Percentiles rank a stretch among this genome's conserved stretches.
These are phyloP conservation scores for Aelia acuminata DNA, from an alignment of 2,888 invertebrate species.

Conservation along the genomic window DNA sequence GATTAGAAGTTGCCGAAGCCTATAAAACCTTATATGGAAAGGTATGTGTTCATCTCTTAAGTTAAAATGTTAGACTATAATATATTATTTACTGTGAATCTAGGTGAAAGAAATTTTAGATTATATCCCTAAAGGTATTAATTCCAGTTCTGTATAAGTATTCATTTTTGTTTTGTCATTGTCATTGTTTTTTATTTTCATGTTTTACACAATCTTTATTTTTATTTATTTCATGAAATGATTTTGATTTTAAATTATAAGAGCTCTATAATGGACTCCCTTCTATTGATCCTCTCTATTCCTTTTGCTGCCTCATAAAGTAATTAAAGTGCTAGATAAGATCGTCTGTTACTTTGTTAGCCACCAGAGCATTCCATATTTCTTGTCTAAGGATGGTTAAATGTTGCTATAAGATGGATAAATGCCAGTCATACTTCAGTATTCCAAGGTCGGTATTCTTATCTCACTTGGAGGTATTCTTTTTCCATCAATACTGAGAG, in stretches of 20 bases:
- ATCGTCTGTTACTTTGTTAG: too few relatives aligned
- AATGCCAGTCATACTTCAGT: too few relatives aligned
- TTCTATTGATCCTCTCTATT: not conserved
- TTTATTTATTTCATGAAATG: not conserved
- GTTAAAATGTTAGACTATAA: not conserved
- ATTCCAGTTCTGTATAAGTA: not conserved
- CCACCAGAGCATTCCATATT: too few relatives aligned
- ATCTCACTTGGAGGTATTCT: too few relatives aligned
- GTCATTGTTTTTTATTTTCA: not conserved
- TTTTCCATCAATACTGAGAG: too few relatives aligned
- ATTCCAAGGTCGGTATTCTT: too few relatives aligned
- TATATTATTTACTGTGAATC: not conserved
- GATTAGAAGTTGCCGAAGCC: conserved; percentile 71
- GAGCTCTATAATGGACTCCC: too few relatives aligned
- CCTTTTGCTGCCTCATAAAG: not conserved
- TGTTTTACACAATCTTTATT: not conserved
- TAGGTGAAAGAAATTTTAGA: not conserved
- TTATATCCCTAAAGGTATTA: not conserved
- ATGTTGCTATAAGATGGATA: too few relatives aligned
- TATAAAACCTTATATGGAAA: conserved; percentile 74
- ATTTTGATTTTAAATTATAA: not conserved
- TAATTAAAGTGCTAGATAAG: too few relatives aligned
- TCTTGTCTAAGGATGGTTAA: too few relatives aligned
- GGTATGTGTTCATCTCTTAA: conserved; percentile 67
- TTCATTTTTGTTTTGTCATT: not conserved